Evolutionary conservation across 1,140 invertebrate genomes (phyloP).

Genomic region (Diorhabda carinulata): DNA sequence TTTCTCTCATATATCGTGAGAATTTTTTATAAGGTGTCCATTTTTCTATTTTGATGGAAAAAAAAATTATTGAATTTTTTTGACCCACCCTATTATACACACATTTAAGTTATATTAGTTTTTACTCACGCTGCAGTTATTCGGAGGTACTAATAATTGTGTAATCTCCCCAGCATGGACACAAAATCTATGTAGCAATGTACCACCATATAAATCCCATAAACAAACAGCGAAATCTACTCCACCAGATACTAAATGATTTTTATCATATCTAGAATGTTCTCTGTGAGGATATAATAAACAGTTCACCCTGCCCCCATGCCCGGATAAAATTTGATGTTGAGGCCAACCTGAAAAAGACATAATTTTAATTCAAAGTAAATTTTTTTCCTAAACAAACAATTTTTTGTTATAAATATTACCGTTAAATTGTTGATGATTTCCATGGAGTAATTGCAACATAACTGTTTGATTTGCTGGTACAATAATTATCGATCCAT

Average conservation of each 20-base stretch:
- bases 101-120: neutral
- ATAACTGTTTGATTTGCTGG: slow-evolving; percentile 94
- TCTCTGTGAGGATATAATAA: slow-evolving; percentile 92
- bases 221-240: slow-evolving; percentile 97
- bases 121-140: slow-evolving; percentile 79
- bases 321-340: slow-evolving; percentile 84
- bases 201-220: slow-evolving; percentile 93
- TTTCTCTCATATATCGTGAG: too few species aligned
- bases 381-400: neutral
- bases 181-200: slow-evolving; percentile 89
- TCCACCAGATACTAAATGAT: slow-evolving; percentile 90
- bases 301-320: slow-evolving; percentile 91
- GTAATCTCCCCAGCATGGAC: slow-evolving; percentile 92
- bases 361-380: neutral
- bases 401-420: slow-evolving; percentile 9
- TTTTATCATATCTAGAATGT: slow-evolving; percentile 87
- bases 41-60: too few species aligned
- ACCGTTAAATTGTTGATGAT: slow-evolving; percentile 84
- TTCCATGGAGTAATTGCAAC: slow-evolving; percentile 86
- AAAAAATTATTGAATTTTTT: too few species aligned
- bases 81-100: too few species aligned
- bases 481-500: slow-evolving; percentile 95
- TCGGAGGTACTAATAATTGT: slow-evolving; percentile 86
- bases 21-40: too few species aligned
- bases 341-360: slow-evolving; percentile 74